Evolutionary conservation across 2,888 invertebrate species (phyloP), one percentile per base, ranked within the genome.

Genomic region (Lymantria monacha): DNA sequence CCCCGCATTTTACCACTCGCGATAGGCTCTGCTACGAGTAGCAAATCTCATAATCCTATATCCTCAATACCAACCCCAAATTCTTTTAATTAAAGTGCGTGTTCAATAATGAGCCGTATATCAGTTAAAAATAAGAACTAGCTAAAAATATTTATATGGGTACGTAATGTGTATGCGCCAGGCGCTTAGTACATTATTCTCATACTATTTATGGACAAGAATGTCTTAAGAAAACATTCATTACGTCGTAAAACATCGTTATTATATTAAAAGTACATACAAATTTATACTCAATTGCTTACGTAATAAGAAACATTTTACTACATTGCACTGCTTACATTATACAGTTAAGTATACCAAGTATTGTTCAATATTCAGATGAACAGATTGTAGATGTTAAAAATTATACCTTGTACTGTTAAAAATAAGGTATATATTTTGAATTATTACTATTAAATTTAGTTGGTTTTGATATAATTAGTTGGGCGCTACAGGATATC

Each of bases 131-230:
- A 22, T 22, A 33, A 33, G 33, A 33, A 33, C 33, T 33, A 10
- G 37, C 10, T 12, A 41, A n/a, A 36, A 14, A 43, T 13, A 14
- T 43, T 30, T 33, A n/a, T n/a, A 37, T 22, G 1, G 9, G n/a
- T 38, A 38, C n/a, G 22, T 22, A 22, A 30, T 42, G 44, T 12
- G 40, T 45, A 60, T 53, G 53, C 47, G 33, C 43, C 54, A 45
- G 65, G 69, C 70, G 69, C 70, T 73, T 68, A 70, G 74, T 80
- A 79, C 73, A 72, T 78, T 75, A 76, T 73, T 70, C 77, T 70
- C 71, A 72, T 66, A 72, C 87, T 87, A 88, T 87, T 84, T 86
- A 87, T 81, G 85, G 87, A 72, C 73, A 79, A 78, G 87, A 87
- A 89, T 89, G 83, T 79, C 79, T 82, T 81, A 86, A 79, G 82